These are phyloP conservation scores for Pogonomyrmex barbatus DNA, from an alignment of 1,140 invertebrate genomes.

Conservation along the genomic window DNA sequence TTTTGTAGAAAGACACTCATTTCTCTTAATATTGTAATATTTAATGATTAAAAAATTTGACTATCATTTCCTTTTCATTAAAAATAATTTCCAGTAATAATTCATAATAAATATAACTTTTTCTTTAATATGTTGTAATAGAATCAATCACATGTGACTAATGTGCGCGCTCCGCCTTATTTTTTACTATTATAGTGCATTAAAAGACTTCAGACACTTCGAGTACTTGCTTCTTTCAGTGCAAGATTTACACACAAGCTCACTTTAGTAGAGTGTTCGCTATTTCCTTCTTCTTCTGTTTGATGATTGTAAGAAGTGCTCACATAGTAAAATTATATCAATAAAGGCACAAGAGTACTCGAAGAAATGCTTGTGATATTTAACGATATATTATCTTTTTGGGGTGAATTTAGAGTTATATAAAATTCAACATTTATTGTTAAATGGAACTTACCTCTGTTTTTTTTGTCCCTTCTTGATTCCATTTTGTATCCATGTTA, in stretches of 20 bases:
- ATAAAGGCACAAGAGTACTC: background rate
- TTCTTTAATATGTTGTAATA: conserved; percentile 3
- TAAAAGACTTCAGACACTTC: conserved; percentile 61
- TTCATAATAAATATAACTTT: background rate
- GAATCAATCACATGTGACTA: conserved; percentile 61
- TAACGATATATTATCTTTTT: background rate
- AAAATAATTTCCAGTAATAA: too few relatives aligned
- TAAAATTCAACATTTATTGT: too few relatives aligned
- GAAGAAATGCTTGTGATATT: background rate
- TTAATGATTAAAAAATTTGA: too few relatives aligned
- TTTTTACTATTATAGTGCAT: conserved; percentile 57
- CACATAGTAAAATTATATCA: conserved; percentile 38
- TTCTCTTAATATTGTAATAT: too few relatives aligned
- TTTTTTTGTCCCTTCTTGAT: too few relatives aligned
- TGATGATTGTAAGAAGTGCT: conserved; percentile 25
- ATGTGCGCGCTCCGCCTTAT: conserved; percentile 41
- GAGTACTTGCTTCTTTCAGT: conserved; percentile 65
- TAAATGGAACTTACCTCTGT: too few relatives aligned
- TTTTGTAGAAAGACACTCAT: too few relatives aligned
- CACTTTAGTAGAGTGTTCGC: conserved; percentile 47
- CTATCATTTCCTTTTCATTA: too few relatives aligned
- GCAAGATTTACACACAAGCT: conserved; percentile 60
- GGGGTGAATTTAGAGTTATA: too few relatives aligned
- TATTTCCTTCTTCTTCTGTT: conserved; percentile 35
- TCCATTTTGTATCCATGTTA: too few relatives aligned